phyloP scores from a whole-genome alignment of 2,888 invertebrate species.

The Halocaridina rubra region DNA sequence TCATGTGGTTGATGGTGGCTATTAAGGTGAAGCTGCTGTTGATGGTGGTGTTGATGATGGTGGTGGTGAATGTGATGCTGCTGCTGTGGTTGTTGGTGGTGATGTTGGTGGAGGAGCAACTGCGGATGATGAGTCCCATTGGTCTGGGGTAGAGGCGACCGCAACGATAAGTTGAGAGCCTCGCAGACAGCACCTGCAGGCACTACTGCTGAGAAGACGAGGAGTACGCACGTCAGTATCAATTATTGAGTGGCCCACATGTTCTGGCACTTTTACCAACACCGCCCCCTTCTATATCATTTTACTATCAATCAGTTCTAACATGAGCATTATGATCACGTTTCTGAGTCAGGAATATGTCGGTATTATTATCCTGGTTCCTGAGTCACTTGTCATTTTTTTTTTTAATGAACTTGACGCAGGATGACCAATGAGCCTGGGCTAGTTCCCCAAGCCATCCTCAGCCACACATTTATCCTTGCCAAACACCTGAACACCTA shows the following conservation, averaged over 20 bases:
- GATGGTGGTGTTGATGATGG: constrained; percentile 34
- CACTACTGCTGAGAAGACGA: constrained; percentile 51
- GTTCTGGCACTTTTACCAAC: constrained; percentile 38
- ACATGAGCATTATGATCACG: constrained; percentile 37
- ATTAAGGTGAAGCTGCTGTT: constrained; percentile 34
- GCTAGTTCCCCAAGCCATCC: constrained; percentile 32
- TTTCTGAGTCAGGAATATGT: constrained; percentile 28
- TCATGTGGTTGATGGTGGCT: background rate
- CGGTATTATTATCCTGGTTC: constrained; percentile 23
- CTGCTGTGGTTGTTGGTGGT: constrained; percentile 37
- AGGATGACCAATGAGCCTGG: constrained; percentile 16
- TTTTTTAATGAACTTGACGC: constrained; percentile 33
- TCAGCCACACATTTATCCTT: constrained; percentile 36
- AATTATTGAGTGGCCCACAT: constrained; percentile 38
- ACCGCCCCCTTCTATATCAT: constrained; percentile 26
- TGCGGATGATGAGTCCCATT: constrained; percentile 39
- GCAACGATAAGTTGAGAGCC: constrained; percentile 64
- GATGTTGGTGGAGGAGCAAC: constrained; percentile 36
- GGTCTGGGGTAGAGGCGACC: constrained; percentile 53
- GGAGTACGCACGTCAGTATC: constrained; percentile 51
- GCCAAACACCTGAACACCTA: constrained; percentile 45
- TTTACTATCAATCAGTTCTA: constrained; percentile 26
- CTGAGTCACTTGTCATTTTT: constrained; percentile 30
- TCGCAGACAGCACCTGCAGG: constrained; percentile 60
- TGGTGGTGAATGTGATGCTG: constrained; percentile 39